Conservation (phyloP, 2,888 invertebrate species). For the Chaetogeoica ovagalla region DNA sequence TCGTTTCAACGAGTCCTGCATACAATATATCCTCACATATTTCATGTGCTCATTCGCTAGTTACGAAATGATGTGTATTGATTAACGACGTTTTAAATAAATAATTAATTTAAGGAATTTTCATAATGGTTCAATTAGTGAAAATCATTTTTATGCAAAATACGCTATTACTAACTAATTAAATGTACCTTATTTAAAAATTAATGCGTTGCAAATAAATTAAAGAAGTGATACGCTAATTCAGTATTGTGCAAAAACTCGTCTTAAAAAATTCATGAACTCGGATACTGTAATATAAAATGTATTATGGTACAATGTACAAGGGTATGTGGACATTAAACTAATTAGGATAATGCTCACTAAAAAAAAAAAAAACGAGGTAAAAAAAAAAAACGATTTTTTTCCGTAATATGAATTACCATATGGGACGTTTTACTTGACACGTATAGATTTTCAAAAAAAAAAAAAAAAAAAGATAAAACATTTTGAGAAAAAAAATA, state of each 20-base stretch:
- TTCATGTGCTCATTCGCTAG: too few species aligned
- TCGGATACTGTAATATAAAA: slow-evolving; percentile 43
- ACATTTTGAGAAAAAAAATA: not conserved
- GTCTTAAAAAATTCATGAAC: slow-evolving; percentile 44
- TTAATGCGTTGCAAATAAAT: not conserved
- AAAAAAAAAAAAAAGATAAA: not conserved
- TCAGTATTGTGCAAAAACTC: slow-evolving; percentile 37
- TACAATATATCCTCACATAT: too few species aligned
- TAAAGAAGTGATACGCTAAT: slow-evolving; percentile 5
- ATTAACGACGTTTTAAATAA: too few species aligned
- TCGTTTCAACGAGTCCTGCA: too few species aligned
- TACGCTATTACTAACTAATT: not conserved
- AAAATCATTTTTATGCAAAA: not conserved
- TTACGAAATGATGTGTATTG: too few species aligned
- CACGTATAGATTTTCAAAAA: not conserved
- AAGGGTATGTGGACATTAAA: slow-evolving; percentile 29
- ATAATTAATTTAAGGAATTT: not conserved
- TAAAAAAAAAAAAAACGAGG: slow-evolving; percentile 29
- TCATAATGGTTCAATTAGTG: slow-evolving; percentile 14
- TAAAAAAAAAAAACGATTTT: slow-evolving; percentile 26
- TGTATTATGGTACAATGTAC: slow-evolving; percentile 23
- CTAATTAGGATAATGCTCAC: slow-evolving; percentile 46
- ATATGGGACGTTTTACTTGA: slow-evolving; percentile 28
- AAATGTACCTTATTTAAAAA: slow-evolving; percentile 3
- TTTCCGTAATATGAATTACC: slow-evolving; percentile 23